phyloP scores from a whole-genome alignment of 2,888 invertebrate species.

The Priapulus caudatus region DNA sequence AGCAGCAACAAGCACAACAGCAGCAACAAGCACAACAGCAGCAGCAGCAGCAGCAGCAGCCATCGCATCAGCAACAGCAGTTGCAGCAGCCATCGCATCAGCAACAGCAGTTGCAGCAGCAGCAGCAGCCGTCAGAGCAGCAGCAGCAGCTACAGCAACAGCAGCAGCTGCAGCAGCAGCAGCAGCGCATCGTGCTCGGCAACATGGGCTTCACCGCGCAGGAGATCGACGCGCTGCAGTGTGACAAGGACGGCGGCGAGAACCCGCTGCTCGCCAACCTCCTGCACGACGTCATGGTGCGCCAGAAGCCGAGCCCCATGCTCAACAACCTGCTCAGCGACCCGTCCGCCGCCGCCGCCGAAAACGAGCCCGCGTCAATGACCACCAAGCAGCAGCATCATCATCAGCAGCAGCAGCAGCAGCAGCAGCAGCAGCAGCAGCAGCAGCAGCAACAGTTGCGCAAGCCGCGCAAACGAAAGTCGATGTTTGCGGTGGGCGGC shows the following conservation, averaged over 20 bases:
- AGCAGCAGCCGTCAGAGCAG: constrained; percentile 18
- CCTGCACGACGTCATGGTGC: neutral
- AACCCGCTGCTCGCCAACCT: neutral
- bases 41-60: constrained; percentile 11
- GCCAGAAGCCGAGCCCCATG: neutral
- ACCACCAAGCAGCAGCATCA: no score
- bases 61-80: constrained; percentile 6
- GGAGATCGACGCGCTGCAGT: neutral
- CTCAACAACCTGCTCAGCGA: neutral
- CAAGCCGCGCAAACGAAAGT: constrained; percentile 6
- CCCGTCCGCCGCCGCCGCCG: neutral
- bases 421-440: constrained; percentile 8
- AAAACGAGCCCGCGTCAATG: no score
- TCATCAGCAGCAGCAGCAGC: no score
- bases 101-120: constrained; percentile 14
- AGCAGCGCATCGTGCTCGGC: neutral
- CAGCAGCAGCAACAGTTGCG: neutral
- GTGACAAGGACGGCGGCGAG: neutral
- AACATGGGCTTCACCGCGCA: neutral
- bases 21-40: constrained; percentile 17
- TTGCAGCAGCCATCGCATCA: constrained; percentile 9
- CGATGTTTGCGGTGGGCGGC: no score
- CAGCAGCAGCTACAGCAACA: constrained; percentile 45
- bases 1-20: constrained; percentile 28
- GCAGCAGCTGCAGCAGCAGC: constrained; percentile 25